Percentiles rank a stretch among this genome's conserved stretches.
These are phyloP conservation scores for Sylvia atricapilla DNA, from an alignment of 2,113 vertebrate species.

Conservation along the genomic window DNA sequence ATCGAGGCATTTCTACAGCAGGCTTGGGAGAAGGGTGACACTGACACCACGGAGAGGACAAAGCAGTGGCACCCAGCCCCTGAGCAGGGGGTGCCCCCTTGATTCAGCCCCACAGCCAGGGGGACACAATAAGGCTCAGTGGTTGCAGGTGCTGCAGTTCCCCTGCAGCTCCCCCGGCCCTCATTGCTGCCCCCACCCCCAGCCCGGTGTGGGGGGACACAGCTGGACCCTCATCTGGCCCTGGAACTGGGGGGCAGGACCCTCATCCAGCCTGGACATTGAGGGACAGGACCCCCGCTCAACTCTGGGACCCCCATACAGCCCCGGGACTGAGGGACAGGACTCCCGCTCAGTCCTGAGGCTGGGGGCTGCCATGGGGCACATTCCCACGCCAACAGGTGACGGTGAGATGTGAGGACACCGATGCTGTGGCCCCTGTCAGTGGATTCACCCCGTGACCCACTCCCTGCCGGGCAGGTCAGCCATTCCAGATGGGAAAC, in stretches of 20 bases:
- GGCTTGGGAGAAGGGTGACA: not conserved
- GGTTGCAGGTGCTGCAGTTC: fast-evolving
- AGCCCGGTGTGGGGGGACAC: not conserved
- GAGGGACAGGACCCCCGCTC: too few relatives aligned
- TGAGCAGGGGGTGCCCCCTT: fast-evolving
- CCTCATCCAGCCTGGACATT: too few relatives aligned
- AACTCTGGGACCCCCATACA: fast-evolving
- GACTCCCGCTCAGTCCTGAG: too few relatives aligned
- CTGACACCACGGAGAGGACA: not conserved
- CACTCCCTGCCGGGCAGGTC: not conserved
- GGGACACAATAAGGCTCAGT: too few relatives aligned
- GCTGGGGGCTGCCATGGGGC: not conserved
- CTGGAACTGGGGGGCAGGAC: too few relatives aligned
- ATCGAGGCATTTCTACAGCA: fast-evolving
- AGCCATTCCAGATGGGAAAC: not conserved
- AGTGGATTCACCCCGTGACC: not conserved
- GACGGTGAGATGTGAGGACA: fast-evolving
- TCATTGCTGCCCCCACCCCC: fast-evolving
- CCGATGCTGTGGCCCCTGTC: fast-evolving
- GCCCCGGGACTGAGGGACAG: not conserved
- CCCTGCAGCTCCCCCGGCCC: fast-evolving
- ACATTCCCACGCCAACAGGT: fast-evolving
- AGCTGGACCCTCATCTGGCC: fast-evolving
- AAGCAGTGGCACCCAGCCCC: not conserved
- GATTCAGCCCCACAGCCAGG: fast-evolving